These are phyloP conservation scores for Holotrichia oblita DNA, from an alignment of 1,140 invertebrate genomes.

Conservation along the genomic window DNA sequence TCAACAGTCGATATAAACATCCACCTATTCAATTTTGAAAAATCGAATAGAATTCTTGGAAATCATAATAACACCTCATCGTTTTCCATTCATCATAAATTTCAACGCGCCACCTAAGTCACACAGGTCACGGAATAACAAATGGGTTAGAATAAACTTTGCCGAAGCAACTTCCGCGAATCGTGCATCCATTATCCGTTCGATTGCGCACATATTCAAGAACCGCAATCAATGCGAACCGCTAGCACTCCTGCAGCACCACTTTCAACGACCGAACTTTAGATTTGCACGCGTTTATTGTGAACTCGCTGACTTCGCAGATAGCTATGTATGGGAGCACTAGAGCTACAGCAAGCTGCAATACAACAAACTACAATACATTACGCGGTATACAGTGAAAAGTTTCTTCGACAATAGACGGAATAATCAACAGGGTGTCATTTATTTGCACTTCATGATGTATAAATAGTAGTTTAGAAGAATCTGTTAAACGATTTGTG, in stretches of 20 bases:
- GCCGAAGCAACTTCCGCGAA: neutral
- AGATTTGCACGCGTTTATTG: neutral
- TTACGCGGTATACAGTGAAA: neutral
- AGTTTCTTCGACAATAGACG: neutral
- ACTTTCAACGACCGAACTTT: neutral
- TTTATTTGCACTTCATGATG: neutral
- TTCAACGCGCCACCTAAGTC: neutral
- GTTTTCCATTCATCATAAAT: neutral
- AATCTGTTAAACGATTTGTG: slow-evolving; percentile 12
- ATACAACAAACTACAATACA: slow-evolving; percentile 6
- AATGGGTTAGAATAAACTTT: slow-evolving; percentile 1
- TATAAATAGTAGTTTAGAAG: neutral
- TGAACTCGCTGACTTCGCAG: neutral
- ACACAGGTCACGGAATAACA: neutral
- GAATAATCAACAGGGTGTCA: slow-evolving; percentile 1
- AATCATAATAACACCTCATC: neutral
- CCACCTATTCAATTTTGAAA: too few relatives aligned
- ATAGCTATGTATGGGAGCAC: neutral
- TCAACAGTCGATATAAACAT: too few relatives aligned
- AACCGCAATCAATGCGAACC: slow-evolving; percentile 11
- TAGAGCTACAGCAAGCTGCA: neutral
- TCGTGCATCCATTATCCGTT: neutral
- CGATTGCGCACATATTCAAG: slow-evolving; percentile 5
- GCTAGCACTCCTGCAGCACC: neutral
- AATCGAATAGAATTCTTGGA: too few relatives aligned